Conservation (phyloP, 2,797 vertebrate genomes). For the Crax fasciolata region DNA sequence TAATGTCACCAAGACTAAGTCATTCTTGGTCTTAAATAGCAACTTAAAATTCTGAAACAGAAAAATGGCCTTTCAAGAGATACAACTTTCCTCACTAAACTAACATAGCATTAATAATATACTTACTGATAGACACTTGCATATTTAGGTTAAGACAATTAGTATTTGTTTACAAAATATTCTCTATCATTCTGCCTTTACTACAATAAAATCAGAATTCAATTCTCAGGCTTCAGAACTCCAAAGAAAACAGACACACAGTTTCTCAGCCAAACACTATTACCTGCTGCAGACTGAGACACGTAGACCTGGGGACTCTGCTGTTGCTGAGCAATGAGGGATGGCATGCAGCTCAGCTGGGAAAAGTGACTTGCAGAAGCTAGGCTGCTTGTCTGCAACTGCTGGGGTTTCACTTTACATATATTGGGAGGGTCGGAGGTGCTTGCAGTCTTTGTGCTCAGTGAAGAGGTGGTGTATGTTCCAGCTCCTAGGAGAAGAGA, state of each 20-base stretch:
- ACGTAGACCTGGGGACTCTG: conserved; percentile 98
- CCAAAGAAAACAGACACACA: background rate
- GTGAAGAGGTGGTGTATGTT: conserved; percentile 96
- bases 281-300: conserved; percentile 98
- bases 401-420: conserved; percentile 99
- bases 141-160: background rate
- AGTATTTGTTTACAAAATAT: background rate
- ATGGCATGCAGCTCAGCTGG: conserved; percentile 94
- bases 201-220: background rate
- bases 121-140: background rate
- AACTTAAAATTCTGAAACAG: background rate
- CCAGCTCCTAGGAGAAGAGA: conserved; percentile 86
- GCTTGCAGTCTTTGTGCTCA: conserved; percentile 95
- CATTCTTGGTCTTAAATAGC: accelerated
- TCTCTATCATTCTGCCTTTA: background rate
- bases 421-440: conserved; percentile 98
- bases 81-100: background rate
- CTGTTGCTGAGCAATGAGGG: conserved; percentile 93
- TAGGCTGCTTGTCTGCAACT: conserved; percentile 92
- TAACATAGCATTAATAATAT: background rate
- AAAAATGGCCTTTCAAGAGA: background rate
- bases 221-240: background rate
- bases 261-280: conserved; percentile 16
- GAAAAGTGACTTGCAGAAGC: conserved; percentile 93
- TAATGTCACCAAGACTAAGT: background rate